Conservation (phyloP, 2,113 vertebrate genomes). For the Sclerurus mexicanus region DNA sequence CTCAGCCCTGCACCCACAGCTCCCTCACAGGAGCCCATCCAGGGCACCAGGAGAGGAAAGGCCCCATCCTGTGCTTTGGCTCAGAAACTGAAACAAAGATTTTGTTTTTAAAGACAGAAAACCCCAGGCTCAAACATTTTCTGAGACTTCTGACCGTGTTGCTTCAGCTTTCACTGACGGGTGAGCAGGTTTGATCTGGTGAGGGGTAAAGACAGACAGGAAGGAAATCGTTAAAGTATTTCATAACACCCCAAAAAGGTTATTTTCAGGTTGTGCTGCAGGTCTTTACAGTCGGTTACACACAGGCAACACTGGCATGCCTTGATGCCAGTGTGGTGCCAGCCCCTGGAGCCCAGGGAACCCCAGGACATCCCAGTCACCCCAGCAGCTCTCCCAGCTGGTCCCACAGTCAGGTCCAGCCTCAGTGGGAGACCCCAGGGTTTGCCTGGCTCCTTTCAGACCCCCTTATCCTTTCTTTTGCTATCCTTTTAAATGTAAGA, state of each 20-base stretch:
- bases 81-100: neutral
- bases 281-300: neutral
- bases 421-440: fast-evolving
- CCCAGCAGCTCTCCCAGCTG: neutral
- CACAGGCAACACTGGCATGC: fast-evolving
- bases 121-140: fast-evolving
- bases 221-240: neutral
- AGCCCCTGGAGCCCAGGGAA: neutral
- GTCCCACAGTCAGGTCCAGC: neutral
- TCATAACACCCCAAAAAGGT: neutral
- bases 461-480: too few species aligned
- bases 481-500: neutral
- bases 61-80: fast-evolving
- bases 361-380: neutral
- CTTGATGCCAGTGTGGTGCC: too few species aligned
- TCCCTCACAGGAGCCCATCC: neutral
- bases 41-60: neutral
- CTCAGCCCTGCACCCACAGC: neutral
- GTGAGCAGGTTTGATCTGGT: neutral
- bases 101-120: neutral
- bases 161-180: neutral
- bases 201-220: neutral
- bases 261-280: neutral
- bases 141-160: fast-evolving
- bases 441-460: neutral